These are phyloP conservation scores for Daboia siamensis DNA, from an alignment of 2,113 vertebrate genomes.

Conservation along the genomic window DNA sequence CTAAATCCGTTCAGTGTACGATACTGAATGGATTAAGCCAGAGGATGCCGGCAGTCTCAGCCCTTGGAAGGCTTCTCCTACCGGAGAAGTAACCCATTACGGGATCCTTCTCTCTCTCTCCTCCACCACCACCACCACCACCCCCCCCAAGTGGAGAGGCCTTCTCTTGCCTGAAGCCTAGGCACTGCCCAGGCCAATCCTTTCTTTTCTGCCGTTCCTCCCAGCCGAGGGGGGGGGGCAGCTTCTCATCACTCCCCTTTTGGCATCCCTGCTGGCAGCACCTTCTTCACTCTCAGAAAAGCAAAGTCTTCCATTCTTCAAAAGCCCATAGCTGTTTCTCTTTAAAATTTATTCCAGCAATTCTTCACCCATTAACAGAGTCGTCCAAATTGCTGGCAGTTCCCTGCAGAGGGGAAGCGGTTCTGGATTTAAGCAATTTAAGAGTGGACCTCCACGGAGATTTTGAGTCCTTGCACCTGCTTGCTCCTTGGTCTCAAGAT, in stretches of 20 bases:
- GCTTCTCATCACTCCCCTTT: background rate
- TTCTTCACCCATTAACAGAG: conserved; percentile 89
- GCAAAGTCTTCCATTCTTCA: background rate
- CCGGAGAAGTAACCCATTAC: background rate
- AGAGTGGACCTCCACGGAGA: conserved; percentile 84
- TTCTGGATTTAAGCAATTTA: conserved; percentile 93
- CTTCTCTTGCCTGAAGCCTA: no score
- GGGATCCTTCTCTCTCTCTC: background rate
- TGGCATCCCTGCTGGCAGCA: background rate
- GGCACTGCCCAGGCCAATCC: no score
- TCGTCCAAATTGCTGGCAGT: conserved; percentile 93
- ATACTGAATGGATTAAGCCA: background rate
- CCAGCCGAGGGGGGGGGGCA: background rate
- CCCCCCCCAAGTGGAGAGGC: background rate
- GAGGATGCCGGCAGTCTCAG: background rate
- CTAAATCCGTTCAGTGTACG: background rate
- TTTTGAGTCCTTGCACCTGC: conserved; percentile 73
- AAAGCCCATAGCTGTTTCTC: conserved; percentile 28
- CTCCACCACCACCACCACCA: no score
- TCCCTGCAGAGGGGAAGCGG: conserved; percentile 84
- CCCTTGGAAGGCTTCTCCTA: background rate
- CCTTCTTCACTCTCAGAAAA: background rate
- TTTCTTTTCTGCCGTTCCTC: background rate
- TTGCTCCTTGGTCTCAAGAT: conserved; percentile 64
- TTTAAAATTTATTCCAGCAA: conserved; percentile 76